Base-by-base conservation (phyloP, 2,797 vertebrate genomes). In the Artibeus jamaicensis region DNA sequence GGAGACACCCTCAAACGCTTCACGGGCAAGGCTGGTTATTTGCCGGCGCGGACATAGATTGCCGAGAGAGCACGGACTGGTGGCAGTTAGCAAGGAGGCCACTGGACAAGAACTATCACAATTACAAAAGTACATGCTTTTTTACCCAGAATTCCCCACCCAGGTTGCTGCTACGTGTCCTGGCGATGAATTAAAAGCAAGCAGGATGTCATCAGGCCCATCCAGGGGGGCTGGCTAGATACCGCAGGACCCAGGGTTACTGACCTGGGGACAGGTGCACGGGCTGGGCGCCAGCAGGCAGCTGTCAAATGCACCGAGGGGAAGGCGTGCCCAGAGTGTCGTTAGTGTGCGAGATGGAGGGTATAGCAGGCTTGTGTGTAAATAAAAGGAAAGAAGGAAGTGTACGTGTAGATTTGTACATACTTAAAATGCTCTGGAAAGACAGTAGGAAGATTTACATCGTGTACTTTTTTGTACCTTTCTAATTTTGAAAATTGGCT, bases 401-500 rank as follows among this genome's bases (percentile, higher is more conserved):
- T 22, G 19, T 34, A 26, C 29, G 8, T 34, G 46, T 65, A 6
- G 42, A 59, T 76, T 32, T 77, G 37, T 4, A 29, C 18, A 16
- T 50, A 24, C 29, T 94, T 94, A 70, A 74, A 77, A 77, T 48
- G 29, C 55, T 88, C 77, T 85, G 32, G 68, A 57, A 79, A 82
- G 46, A 65, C 4, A 44, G n/a, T 1, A 84, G 68, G 48, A 32
- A 67, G 73, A 82, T 12, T 83, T 46, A 24, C 39, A 89, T 9
- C 53, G 42, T 24, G 21, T 39, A 37, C 65, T 70, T 92, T 70
- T 77, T 92, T n/a, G 24, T 53, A 42, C 24, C 39, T 91, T 92
- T 50, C 62, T 14, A 57, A 44, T 55, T 93, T 83, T 76, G 68
- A 91, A 93, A 92, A 34, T 78, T 67, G 73, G 79, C 89, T 88